Base-by-base conservation (phyloP, 2,113 vertebrate genomes). In the Petrocephalus zakoni region DNA sequence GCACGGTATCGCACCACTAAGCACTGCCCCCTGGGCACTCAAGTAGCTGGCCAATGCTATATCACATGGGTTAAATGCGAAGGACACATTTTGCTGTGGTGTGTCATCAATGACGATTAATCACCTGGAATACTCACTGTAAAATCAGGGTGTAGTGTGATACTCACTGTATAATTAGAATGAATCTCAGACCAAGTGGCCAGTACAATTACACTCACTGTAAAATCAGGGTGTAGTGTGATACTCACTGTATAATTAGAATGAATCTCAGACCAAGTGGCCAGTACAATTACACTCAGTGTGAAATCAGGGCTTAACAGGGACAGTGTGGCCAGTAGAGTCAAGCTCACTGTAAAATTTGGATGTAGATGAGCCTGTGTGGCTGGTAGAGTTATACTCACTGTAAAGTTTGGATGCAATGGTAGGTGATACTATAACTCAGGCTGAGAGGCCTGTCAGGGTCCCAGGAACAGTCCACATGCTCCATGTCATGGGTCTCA, bases 391-490 rank as follows among this genome's bases (percentile, higher is more conserved):
- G 25, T 21, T 37, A 34, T 56, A 47, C 91, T 91, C 82, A 94
- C 94, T 90, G 25, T 61, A 94, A 86, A 19, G 85, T 61, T 56
- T 95, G 91, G 46, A 87, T 94, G 53, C 90, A 58, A 0, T 21
- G 90, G 58, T 84, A 91, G 2, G 7, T 87, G 52, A 85, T 87
- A 34, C 0, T 1, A 1, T 85, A 25, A 1, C 0, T 0, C 4
- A 5, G 15, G 47, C 89, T 22, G 49, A 6, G 68, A 49, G 42
- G 13, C 89, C 89, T 91, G 89, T 51, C 87, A 47, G 90, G 22
- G 29, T 90, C 88, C 94, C 94, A 94, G 49, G 37, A 91, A 87
- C 94, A 94, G 7, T 8, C 55, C 52, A 94, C 25, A 9, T 9
- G 86, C 87, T 1, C 87, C 90, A 94, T 81, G 68, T 94, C 91